These are phyloP conservation scores for Penaeus japonicus DNA, from an alignment of 1,140 invertebrate species.

Conservation along the genomic window DNA sequence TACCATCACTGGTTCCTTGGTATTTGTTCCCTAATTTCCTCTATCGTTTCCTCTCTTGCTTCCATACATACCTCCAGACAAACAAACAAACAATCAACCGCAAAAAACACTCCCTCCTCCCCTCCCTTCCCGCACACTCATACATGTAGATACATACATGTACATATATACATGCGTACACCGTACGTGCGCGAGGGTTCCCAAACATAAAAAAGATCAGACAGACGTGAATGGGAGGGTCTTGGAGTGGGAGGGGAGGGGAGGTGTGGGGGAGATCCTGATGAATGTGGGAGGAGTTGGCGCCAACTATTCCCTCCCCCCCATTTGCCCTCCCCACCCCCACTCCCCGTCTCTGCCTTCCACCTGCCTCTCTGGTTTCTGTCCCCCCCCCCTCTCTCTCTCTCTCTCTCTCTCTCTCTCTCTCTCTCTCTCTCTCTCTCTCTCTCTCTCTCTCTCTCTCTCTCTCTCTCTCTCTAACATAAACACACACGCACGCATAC, in stretches of 20 bases:
- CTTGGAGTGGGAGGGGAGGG: no score
- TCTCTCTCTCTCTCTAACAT: neutral
- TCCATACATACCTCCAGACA: no score
- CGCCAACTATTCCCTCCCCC: no score
- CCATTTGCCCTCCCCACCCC: neutral
- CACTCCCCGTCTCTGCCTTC: neutral
- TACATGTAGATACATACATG: neutral
- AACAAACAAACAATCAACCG: neutral
- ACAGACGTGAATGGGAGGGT: neutral
- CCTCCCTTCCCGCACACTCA: neutral
- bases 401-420: neutral
- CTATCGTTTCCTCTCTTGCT: no score
- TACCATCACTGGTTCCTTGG: no score
- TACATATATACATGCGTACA: neutral
- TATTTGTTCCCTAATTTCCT: no score
- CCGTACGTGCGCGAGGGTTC: neutral
- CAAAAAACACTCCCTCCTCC: neutral
- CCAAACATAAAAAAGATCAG: neutral
- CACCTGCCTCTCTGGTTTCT: neutral
- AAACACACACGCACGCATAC: neutral
- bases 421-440: neutral
- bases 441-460: neutral
- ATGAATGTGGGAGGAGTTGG: no score
- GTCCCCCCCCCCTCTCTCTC: neutral
- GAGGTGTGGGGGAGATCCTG: no score